Evolutionary conservation across 2,888 invertebrate species (phyloP), one percentile per base, ranked within the genome.

Genomic region (Eupsilia transversa): DNA sequence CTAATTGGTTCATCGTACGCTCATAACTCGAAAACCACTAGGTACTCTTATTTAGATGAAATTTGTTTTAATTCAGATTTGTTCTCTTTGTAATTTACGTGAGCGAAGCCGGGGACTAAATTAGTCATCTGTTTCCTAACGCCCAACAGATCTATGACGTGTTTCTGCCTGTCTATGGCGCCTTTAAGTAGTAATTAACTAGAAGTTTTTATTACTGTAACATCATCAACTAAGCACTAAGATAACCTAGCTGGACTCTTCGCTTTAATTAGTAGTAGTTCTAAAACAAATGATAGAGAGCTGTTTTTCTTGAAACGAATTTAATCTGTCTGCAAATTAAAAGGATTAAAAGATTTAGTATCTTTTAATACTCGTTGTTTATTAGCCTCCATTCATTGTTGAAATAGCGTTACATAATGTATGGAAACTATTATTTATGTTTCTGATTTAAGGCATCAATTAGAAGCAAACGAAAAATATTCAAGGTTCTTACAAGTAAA

Each of bases 191-290:
- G 61, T 41, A 74, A 63, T 74, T 80, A 49, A 23, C 20, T 49
- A 35, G 20, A 74, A 80, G 33, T 57, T 80, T 74, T 74, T 43
- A 77, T 49, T 30, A 59, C n/a, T 20, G 41, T 56, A 52, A 30
- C 49, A 59, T 43, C 33, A 46, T n/a, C 38, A 49, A 52, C 75
- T 49, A 41, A 74, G 49, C 57, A 61, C 49, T 56, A 5, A 56
- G 41, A 33, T 49, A 49, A 33, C 41, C 41, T 57, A 57, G 14
- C 49, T 57, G 52, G 49, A 43, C 56, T 52, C 60, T 80, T 63
- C 56, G 43, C 35, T 27, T 27, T 63, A 43, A 74, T 57, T 33
- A 80, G n/a, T 57, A 80, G n/a, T 57, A 57, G 49, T 74, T 77
- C 56, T 49, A 80, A 3, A 41, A 61, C 61, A 14, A 63, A 80